Percentiles rank a stretch among this genome's conserved stretches.
Evolutionary conservation across 2,113 vertebrate species (phyloP).

Genomic region (Phasianus colchicus): DNA sequence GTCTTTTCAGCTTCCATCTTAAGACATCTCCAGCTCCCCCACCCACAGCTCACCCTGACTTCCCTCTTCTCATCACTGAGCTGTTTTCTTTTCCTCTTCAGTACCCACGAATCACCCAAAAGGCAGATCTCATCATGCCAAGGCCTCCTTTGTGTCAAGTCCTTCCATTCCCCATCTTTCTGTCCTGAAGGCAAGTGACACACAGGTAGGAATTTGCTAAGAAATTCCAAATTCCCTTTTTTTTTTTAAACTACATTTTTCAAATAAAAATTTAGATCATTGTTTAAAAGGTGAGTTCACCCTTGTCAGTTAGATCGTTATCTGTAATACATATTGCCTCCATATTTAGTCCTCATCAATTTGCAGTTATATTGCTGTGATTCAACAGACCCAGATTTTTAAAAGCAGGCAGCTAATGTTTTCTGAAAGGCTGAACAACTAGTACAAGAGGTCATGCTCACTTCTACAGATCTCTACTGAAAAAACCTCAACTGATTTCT

Average conservation of each 20-base stretch:
- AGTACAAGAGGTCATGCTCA: not conserved
- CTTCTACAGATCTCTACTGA: conserved; percentile 7
- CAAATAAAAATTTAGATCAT: not conserved
- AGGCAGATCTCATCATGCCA: not conserved
- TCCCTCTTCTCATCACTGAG: not conserved
- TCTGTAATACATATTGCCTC: not conserved
- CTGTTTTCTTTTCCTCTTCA: not conserved
- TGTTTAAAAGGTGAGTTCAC: not conserved
- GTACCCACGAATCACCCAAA: not conserved
- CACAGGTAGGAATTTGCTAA: not conserved
- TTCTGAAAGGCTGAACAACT: conserved; percentile 50
- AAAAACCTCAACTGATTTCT: not conserved
- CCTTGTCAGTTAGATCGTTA: rapidly evolving
- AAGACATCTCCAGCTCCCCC: not conserved
- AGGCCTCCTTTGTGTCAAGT: not conserved
- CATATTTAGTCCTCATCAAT: not conserved
- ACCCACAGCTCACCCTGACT: not conserved
- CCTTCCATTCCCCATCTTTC: not conserved
- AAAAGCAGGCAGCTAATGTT: conserved; percentile 14
- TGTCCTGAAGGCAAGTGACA: not conserved
- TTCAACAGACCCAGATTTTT: conserved; percentile 4
- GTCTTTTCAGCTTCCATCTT: not conserved
- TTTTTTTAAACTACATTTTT: not conserved
- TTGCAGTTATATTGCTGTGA: not conserved
- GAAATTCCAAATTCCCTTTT: not conserved